Conservation (phyloP, 2,797 vertebrate genomes). For the Leuciscus waleckii region DNA sequence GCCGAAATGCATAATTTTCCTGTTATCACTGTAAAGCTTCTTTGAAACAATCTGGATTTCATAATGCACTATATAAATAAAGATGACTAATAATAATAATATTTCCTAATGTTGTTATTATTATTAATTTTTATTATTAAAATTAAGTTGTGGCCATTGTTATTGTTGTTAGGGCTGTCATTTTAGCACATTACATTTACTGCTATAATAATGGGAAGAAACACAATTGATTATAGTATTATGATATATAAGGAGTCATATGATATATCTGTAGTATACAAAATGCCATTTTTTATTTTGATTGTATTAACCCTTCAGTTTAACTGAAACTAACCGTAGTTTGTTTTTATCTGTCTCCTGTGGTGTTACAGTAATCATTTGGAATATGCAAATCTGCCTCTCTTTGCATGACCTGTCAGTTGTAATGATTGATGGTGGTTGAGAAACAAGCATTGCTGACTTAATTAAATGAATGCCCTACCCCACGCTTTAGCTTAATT, state of each 20-base stretch:
- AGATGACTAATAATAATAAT: no score
- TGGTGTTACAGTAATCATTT: constrained; percentile 5
- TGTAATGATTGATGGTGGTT: constrained; percentile 53
- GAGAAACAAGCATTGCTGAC: constrained; percentile 56
- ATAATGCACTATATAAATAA: no score
- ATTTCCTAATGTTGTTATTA: background rate
- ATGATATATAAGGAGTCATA: background rate
- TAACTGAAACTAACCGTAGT: background rate
- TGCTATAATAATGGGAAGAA: background rate
- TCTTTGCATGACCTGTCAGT: constrained; percentile 17
- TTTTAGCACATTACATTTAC: background rate
- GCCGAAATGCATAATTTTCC: no score
- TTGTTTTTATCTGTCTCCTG: background rate
- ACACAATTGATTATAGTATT: background rate
- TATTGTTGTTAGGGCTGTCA: background rate
- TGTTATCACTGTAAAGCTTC: no score
- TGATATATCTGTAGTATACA: background rate
- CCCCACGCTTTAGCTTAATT: constrained; percentile 74
- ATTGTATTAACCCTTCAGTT: background rate
- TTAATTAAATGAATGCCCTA: constrained; percentile 77
- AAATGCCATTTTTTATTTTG: background rate
- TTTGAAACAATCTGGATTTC: no score
- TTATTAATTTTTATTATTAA: background rate
- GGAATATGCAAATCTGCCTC: background rate
- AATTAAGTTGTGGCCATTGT: background rate